These are phyloP conservation scores for Cheumatopsyche charites DNA, from an alignment of 1,140 invertebrate species.

Conservation along the genomic window DNA sequence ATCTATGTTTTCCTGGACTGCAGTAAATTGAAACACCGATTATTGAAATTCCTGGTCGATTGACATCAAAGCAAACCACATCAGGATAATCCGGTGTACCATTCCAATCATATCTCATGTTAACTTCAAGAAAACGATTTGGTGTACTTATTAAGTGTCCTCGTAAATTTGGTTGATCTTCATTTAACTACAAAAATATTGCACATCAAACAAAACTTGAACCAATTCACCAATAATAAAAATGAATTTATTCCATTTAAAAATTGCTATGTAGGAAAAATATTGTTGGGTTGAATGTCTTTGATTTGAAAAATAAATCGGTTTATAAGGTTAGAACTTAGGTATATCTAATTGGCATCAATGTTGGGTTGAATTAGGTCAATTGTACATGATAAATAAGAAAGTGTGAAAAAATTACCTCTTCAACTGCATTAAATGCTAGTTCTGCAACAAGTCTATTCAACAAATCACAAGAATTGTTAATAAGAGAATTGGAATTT, in stretches of 20 bases:
- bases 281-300: too few relatives aligned
- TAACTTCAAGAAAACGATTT: constrained; percentile 87
- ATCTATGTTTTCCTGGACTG: constrained; percentile 84
- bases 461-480: constrained; percentile 85
- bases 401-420: neutral
- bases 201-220: too few relatives aligned
- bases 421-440: constrained; percentile 68
- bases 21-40: constrained; percentile 88
- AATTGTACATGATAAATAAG: too few relatives aligned
- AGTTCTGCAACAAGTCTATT: constrained; percentile 88
- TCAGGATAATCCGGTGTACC: constrained; percentile 96
- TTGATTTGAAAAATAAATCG: too few relatives aligned
- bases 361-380: too few relatives aligned
- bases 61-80: constrained; percentile 94
- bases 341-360: too few relatives aligned
- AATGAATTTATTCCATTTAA: too few relatives aligned
- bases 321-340: too few relatives aligned
- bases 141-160: constrained; percentile 82
- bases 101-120: constrained; percentile 91
- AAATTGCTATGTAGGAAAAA: too few relatives aligned
- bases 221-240: too few relatives aligned
- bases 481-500: constrained; percentile 63
- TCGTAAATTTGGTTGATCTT: constrained; percentile 53
- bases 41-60: constrained; percentile 86
- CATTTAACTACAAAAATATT: constrained; percentile 63